Evolutionary conservation across 2,797 vertebrate genomes (phyloP), one percentile per base, ranked within the genome.

Genomic region (Dicrostonyx torquatus): DNA sequence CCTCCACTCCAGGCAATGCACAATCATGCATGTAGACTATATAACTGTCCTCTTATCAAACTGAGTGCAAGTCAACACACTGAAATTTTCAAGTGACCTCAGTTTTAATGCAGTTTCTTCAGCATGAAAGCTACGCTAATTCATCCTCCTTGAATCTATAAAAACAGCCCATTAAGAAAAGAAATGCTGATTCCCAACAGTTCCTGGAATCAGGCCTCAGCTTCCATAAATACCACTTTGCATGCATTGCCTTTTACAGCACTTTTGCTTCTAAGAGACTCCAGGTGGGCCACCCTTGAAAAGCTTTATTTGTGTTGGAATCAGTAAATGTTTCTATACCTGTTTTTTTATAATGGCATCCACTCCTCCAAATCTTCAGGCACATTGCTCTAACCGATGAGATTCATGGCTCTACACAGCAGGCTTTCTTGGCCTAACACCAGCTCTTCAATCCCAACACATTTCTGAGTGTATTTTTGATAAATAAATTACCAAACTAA

Each of bases 401-500:
- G 29, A 75, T 94, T 88, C 78, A 31, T 22, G 77, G 72, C 94
- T 88, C 78, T 4, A 50, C 94, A 76, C 95, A 96, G 97, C 94
- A 78, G 40, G 78, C 3, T 72, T 73, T 95, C 91, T 95, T 97
- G 97, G 91, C 92, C 96, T 95, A 94, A 84, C 85, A 96, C 80
- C 91, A 96, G 80, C 68, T 87, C 70, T 97, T 96, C 89, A 95
- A 90, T 95, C 78, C 82, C 91, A 92, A 48, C 11, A 53, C 78
- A 93, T 96, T 90, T 87, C 77, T 37, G 85, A 97, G 96, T 90
- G 29, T 80, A 89, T 94, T 96, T 97, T 94, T 96, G 97, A 97
- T 97, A 96, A 97, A 97, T 97, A 97, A 97, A 97, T 97, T 97
- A 97, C 89, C 94, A 97, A 96, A 90, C 75, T 97, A 97, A 97